These are phyloP conservation scores for Kradibia gibbosae DNA, from an alignment of 1,140 invertebrate genomes.

Conservation along the genomic window DNA sequence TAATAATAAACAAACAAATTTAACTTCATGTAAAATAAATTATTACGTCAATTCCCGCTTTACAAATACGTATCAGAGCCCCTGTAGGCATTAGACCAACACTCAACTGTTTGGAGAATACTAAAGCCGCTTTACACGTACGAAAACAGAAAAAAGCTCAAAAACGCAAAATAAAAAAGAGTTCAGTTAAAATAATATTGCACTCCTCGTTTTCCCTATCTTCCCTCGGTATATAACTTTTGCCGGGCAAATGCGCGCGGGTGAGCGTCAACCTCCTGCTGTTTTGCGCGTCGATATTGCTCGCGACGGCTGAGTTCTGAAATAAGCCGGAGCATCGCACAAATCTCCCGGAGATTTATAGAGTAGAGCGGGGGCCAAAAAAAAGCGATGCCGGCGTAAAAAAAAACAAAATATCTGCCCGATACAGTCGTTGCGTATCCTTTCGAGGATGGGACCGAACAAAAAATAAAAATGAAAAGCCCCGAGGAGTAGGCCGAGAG, in stretches of 20 bases:
- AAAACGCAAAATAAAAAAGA: constrained; percentile 18
- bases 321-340: constrained; percentile 42
- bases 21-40: constrained; percentile 42
- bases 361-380: constrained; percentile 3
- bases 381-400: neutral
- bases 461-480: neutral
- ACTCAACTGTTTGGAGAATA: neutral
- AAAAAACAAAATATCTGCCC: constrained; percentile 23
- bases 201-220: constrained; percentile 47
- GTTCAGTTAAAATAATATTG: constrained; percentile 41
- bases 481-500: neutral
- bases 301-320: constrained; percentile 49
- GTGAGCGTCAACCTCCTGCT: constrained; percentile 6
- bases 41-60: neutral
- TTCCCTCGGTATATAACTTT: constrained; percentile 29
- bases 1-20: too few relatives aligned
- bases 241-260: neutral
- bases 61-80: neutral
- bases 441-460: neutral
- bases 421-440: constrained; percentile 25
- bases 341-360: constrained; percentile 56
- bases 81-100: neutral
- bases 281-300: constrained; percentile 44
- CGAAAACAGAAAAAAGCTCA: constrained; percentile 13
- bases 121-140: constrained; percentile 38